Evolutionary conservation across 2,888 invertebrate species (phyloP), one percentile per base, ranked within the genome.

Genomic region (Eutolmus rufibarbis): DNA sequence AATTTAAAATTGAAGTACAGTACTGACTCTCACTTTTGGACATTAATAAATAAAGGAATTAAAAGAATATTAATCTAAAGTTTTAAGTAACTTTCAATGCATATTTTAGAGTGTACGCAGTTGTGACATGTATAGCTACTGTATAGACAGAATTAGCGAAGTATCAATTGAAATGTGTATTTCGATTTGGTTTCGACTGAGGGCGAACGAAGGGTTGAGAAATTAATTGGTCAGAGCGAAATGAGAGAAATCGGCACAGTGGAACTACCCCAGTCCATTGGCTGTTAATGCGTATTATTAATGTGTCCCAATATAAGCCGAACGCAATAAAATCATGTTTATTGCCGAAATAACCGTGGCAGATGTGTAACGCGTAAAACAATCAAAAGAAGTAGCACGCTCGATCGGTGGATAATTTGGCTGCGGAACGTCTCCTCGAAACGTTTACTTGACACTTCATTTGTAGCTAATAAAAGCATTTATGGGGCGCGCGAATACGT

Each of bases 381-480:
- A 66, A 23, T 66, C 66, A 28, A 66, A 66, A 66, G 66, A 66
- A 66, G 19, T 19, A 28, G 23, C 66, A 12, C 28, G 19, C 12
- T 7, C n/a, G 51, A 16, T 51, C 51, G 66, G 8, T 28, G 31
- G 46, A 46, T 79, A 79, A 79, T 79, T 79, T 34, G n/a, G 16
- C 8, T 43, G 43, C 23, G 19, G 23, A 46, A 28, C 23, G 79
- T 79, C 79, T 79, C n/a, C 46, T 43, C 40, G 40, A 82, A 23
- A 31, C 57, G 76, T 34, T 34, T 76, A 86, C 78, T 86, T 86
- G 88, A 82, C 88, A 88, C 88, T 88, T 88, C 86, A 88, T 88
- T 88, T 88, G 86, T 82, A 86, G 86, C 86, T 77, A 86, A 88
- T 88, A 88, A 88, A 88, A 87, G 84, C 88, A 84, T 86, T 87